Base-by-base conservation (phyloP, 2,888 invertebrate species). In the Zygothrica quintamaculata region DNA sequence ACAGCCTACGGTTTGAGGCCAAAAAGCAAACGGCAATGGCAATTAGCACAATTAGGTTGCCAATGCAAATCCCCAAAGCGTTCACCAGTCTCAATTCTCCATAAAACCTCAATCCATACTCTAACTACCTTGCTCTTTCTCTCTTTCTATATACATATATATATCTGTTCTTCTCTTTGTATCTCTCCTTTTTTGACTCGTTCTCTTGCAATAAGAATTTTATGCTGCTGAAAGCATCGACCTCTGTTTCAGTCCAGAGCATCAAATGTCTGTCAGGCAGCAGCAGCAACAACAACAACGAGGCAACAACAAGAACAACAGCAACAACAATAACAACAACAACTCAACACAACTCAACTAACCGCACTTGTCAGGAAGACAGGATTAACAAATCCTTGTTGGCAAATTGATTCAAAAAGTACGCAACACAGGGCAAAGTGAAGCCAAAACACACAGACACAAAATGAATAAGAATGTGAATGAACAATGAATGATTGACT, bases 361-460 rank as follows among this genome's bases (percentile, higher is more conserved):
- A 89, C 89, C 89, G 87, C 89, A 89, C 89, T 89, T 89, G 89
- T 89, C 89, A 89, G 84, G 77, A 84, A 88, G 88, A 88, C 88
- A 87, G 88, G 89, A 89, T 89, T 89, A 88, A 88, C 87, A 88
- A 89, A 89, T 89, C 88, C 87, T 88, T 87, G 86, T 86, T 88
- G 85, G 68, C 88, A 88, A 89, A 89, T 87, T 88, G 88, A 88
- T 89, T 88, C 89, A 88, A 87, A 88, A 82, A 80, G 78, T 81
- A 82, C 77, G 65, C 75, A 81, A 51, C 42, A 43, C 50, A 48
- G 65, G 58, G 59, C 71, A 58, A 46, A 58, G 43, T 73, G 60
- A 57, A 61, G 50, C 71, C 56, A 52, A 3, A 22, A 22, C 18
- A 59, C 33, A 8, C 64, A 62, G 51, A 16, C 56, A 60, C 46